Conservation (phyloP, 2,888 invertebrate species). For the Andrena fulva region DNA sequence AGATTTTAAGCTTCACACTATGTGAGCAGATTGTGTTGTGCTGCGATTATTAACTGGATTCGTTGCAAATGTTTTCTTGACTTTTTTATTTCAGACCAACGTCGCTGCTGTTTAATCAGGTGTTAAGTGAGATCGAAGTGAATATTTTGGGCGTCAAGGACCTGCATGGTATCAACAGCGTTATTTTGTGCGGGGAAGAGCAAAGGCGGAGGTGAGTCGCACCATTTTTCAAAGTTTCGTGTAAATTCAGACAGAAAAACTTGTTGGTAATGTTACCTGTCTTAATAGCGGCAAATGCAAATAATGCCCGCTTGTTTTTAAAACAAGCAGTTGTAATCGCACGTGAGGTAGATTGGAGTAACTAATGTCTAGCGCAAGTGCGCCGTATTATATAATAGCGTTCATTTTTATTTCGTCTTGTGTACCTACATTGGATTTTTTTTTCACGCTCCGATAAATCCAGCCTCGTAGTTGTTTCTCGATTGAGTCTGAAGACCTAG, state of each 20-base stretch:
- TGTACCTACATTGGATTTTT: slow-evolving; percentile 6
- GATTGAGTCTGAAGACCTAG: slow-evolving; percentile 47
- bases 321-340: background rate
- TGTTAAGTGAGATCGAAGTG: background rate
- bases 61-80: background rate
- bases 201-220: slow-evolving; percentile 23
- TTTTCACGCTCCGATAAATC: slow-evolving; percentile 53
- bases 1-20: too few relatives aligned
- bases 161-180: slow-evolving; percentile 34
- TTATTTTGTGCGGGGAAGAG: slow-evolving; percentile 26
- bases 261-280: background rate
- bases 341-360: background rate
- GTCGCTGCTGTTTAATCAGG: background rate
- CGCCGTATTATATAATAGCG: background rate
- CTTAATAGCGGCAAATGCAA: background rate
- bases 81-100: slow-evolving; percentile 17
- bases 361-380: background rate
- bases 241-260: background rate
- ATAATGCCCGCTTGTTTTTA: background rate
- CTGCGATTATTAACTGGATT: background rate
- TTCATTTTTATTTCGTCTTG: background rate
- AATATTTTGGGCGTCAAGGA: background rate
- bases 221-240: background rate
- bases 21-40: too few relatives aligned
- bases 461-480: slow-evolving; percentile 52